Percentiles rank a stretch among this genome's conserved stretches.
These are phyloP conservation scores for Fregata magnificens DNA, from an alignment of 2,113 vertebrate species.

Conservation along the genomic window DNA sequence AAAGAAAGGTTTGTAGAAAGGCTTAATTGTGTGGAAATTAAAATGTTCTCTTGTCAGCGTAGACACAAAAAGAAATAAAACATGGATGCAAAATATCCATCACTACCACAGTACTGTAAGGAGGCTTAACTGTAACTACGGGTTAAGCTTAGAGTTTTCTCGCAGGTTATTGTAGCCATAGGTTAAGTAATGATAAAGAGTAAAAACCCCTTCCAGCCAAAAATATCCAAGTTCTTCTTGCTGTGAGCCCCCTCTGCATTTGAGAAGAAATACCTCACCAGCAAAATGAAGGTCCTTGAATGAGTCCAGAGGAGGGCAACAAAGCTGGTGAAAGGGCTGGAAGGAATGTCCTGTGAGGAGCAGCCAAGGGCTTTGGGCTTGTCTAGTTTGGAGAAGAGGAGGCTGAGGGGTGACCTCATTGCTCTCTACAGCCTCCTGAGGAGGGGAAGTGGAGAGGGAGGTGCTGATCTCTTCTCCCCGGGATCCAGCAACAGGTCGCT, in stretches of 20 bases:
- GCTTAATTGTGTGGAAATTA: neutral
- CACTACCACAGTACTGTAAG: neutral
- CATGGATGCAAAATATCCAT: neutral
- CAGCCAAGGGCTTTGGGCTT: neutral
- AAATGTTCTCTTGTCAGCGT: neutral
- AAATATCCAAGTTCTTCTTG: neutral
- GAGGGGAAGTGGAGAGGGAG: neutral
- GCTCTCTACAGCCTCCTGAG: neutral
- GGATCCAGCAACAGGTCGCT: accelerated
- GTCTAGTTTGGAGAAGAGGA: neutral
- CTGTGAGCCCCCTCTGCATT: neutral
- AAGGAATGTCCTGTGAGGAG: neutral
- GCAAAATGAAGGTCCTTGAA: neutral
- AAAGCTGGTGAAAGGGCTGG: neutral
- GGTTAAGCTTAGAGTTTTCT: neutral
- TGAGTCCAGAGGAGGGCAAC: neutral
- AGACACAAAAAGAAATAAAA: neutral
- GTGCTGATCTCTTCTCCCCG: neutral
- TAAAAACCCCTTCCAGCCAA: neutral
- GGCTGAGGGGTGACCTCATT: neutral
- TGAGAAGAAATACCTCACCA: neutral
- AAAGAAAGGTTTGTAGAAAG: neutral
- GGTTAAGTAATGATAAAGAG: neutral
- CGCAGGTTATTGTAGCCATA: neutral
- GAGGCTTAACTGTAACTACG: neutral